Conservation (phyloP, 2,113 vertebrate genomes). For the Pristiophorus japonicus region DNA sequence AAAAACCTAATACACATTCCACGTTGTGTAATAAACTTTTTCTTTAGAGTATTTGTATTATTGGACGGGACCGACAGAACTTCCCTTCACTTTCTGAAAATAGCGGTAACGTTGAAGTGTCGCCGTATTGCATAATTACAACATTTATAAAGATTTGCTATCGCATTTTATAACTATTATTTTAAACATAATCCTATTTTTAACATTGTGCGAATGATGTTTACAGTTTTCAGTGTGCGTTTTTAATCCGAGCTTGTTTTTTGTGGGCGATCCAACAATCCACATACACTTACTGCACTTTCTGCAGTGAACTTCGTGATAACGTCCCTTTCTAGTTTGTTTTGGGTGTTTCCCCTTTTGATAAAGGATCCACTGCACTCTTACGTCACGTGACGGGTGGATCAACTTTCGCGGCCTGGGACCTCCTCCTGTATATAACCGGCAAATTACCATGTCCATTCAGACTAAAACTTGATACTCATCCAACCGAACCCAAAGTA, state of each 20-base stretch:
- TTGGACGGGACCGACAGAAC: neutral
- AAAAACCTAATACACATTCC: neutral
- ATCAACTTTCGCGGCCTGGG: neutral
- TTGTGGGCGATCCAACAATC: neutral
- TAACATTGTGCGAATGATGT: neutral
- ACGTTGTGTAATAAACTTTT: neutral
- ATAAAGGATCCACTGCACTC: neutral
- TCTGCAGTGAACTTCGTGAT: neutral
- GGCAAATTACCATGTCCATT: neutral
- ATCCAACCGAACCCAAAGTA: neutral
- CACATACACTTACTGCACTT: neutral
- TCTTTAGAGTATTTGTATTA: neutral
- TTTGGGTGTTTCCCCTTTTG: neutral
- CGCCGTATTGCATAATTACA: neutral
- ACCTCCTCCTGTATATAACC: slow-evolving; percentile 30
- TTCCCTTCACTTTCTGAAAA: neutral
- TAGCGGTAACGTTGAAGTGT: neutral
- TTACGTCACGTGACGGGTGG: neutral
- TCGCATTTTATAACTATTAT: neutral
- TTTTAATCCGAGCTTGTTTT: neutral
- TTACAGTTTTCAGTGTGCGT: neutral
- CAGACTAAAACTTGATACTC: neutral
- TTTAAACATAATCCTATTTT: neutral
- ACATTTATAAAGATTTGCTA: neutral
- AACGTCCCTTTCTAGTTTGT: neutral